Percentiles rank a stretch among this genome's conserved stretches.
phyloP scores from a whole-genome alignment of 2,888 invertebrate species.

The Pachliopta kotzebuea region DNA sequence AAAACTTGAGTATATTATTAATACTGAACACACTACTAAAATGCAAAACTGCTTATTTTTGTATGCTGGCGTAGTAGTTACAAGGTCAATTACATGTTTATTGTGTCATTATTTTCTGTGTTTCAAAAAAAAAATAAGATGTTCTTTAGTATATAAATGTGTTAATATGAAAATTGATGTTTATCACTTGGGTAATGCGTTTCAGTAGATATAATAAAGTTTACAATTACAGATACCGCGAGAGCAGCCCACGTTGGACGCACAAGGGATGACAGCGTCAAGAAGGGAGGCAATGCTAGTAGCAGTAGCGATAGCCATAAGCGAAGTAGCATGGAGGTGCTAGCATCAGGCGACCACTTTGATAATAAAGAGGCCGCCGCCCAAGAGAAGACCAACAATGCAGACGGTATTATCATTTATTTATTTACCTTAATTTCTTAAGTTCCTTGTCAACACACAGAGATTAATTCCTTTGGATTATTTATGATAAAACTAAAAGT shows the following conservation, averaged over 20 bases:
- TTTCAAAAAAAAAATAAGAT: not conserved
- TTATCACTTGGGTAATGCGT: not conserved
- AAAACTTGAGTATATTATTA: too few species aligned
- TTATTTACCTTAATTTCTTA: too few species aligned
- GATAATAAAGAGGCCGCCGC: slow-evolving; percentile 63
- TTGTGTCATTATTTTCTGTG: not conserved
- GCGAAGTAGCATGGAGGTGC: slow-evolving; percentile 71
- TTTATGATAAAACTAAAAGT: too few species aligned
- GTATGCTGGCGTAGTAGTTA: slow-evolving; percentile 3
- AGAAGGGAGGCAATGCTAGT: slow-evolving; percentile 70
- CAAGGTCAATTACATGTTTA: not conserved
- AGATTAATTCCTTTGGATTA: too few species aligned
- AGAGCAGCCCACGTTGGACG: slow-evolving; percentile 62
- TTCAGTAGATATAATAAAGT: slow-evolving; percentile 30
- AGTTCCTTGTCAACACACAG: too few species aligned
- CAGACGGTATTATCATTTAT: slow-evolving; percentile 38
- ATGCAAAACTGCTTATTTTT: not conserved
- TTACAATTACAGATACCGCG: slow-evolving; percentile 55
- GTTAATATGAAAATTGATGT: not conserved
- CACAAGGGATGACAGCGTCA: slow-evolving; percentile 72
- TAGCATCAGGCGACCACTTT: slow-evolving; percentile 69
- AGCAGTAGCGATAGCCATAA: slow-evolving; percentile 58
- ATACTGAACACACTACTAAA: too few species aligned
- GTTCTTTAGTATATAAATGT: not conserved
- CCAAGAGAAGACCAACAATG: slow-evolving; percentile 56